Base-by-base conservation (phyloP, 2,113 vertebrate species). In the Clupea harengus region DNA sequence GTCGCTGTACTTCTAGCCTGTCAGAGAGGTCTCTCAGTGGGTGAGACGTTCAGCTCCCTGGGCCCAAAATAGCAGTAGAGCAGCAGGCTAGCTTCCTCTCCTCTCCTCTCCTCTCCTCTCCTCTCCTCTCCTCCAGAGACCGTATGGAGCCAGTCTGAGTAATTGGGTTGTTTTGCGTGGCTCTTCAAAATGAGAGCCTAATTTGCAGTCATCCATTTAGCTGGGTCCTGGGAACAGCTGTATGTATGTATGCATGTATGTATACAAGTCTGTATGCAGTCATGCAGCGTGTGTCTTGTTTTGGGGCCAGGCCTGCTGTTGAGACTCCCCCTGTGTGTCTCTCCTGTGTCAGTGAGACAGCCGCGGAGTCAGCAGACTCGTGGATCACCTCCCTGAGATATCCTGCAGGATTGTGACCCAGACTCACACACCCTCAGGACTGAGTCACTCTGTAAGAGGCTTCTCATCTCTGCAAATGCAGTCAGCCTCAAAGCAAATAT, bases 11-110 rank as follows among this genome's bases (percentile, higher is more conserved):
- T 25, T 39, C 64, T 72, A 72, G 25, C 25, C 64, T 72, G 64
- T 72, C 64, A 72, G 64, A 72, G 64, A 72, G 11, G 64, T 28
- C 64, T 72, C 64, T 72, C 64, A 72, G 64, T 72, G 25, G 25
- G 25, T 2, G 25, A 11, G n/a, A 28, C 64, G 25, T 28, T 25
- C 60, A 28, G 11, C 60, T 67, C 60, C n/a, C 60, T 6, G 60
- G 6, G 25, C 60, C 60, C 60, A 67, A 67, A 67, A 67, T 67
- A 67, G 60, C 60, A n/a, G 60, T 10, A 67, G 8, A 67, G 52
- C 52, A 54, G 15, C 4, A 15, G 52, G 3, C 15, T 54, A 54
- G 17, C 52, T 2, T 15, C 52, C 52, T 54, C 52, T 54, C 52
- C 52, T 54, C 60, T 25, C 60, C n/a, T 67, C 13, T 64, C 6